Evolutionary conservation across 1,140 invertebrate genomes (phyloP).

Genomic region (Drosophila virilis): DNA sequence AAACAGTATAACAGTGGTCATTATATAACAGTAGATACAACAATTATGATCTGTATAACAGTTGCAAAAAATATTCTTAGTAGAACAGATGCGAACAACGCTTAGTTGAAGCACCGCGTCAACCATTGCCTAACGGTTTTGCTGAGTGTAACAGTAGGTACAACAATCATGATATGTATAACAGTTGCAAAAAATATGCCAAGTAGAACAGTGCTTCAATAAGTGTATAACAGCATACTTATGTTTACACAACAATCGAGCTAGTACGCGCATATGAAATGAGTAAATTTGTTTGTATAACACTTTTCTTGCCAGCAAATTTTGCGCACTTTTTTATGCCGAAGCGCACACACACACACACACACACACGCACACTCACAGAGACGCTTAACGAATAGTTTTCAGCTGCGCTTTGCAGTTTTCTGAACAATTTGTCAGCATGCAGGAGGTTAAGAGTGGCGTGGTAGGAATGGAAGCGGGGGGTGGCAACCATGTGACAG

Average conservation of each 20-base stretch:
- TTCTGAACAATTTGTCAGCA: slow-evolving; percentile 47
- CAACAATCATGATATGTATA: background rate
- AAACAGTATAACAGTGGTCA: too few relatives aligned
- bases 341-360: background rate
- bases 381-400: slow-evolving; percentile 7
- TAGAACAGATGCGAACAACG: too few relatives aligned
- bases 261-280: slow-evolving; percentile 7
- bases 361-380: background rate
- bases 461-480: too few relatives aligned
- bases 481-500: slow-evolving; percentile 45
- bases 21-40: too few relatives aligned
- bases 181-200: background rate
- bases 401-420: slow-evolving; percentile 32
- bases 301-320: slow-evolving; percentile 30
- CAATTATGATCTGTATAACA: too few relatives aligned
- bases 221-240: background rate
- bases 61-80: too few relatives aligned
- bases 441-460: slow-evolving; percentile 20
- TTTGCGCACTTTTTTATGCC: slow-evolving; percentile 32
- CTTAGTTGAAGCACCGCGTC: too few relatives aligned
- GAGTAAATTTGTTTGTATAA: slow-evolving; percentile 46
- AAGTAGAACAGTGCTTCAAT: background rate
- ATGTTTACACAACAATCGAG: slow-evolving; percentile 11
- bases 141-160: background rate
- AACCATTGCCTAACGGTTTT: too few relatives aligned